Evolutionary conservation across 2,797 vertebrate genomes (phyloP).

Genomic region (Sylvia borin): DNA sequence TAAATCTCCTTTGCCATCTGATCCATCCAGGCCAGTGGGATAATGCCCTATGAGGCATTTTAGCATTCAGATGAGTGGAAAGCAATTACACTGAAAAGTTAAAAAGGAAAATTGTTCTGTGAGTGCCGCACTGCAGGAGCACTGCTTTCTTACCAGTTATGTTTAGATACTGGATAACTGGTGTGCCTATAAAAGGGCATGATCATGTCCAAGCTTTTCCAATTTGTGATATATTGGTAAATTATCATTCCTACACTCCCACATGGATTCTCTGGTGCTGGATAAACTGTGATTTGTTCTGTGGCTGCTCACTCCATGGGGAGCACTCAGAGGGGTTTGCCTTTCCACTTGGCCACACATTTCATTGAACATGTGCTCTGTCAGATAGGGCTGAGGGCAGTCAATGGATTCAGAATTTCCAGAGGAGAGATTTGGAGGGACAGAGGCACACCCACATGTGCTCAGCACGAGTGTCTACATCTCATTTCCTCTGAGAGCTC

Average conservation of each 20-base stretch:
- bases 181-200: background rate
- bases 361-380: background rate
- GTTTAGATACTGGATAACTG: background rate
- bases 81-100: background rate
- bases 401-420: background rate
- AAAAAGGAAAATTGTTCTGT: background rate
- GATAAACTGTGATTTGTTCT: background rate
- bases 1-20: background rate
- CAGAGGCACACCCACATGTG: background rate
- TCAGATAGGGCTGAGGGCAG: background rate
- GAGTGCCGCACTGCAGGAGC: background rate
- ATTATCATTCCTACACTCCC: background rate
- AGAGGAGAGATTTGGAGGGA: background rate
- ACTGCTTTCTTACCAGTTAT: background rate
- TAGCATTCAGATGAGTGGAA: background rate
- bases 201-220: background rate
- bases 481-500: constrained; percentile 36
- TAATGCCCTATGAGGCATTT: background rate
- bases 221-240: background rate
- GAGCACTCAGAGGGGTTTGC: background rate
- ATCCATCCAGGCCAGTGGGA: background rate
- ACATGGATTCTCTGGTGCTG: background rate
- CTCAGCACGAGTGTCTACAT: background rate
- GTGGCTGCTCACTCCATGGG: background rate
- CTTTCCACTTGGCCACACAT: background rate